Evolutionary conservation across 2,888 invertebrate genomes (phyloP), one percentile per base, ranked within the genome.

Genomic region (Trissolcus japonicus): DNA sequence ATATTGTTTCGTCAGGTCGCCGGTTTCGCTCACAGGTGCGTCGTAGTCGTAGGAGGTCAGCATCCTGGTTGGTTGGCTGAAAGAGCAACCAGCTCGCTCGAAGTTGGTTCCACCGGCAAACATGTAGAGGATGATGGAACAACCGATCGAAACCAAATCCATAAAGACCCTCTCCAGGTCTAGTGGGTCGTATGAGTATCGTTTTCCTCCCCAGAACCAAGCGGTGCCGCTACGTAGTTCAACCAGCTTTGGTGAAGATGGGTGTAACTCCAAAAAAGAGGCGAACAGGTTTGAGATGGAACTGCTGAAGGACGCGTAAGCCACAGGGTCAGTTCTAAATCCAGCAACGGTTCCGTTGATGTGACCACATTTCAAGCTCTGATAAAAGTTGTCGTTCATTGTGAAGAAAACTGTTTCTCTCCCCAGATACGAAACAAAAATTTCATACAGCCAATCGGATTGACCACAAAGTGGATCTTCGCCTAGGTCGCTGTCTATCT

Each of bases 401-500:
- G 92, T 92, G 83, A 92, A 93, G 0, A 93, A 86, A 2, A 92
- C 86, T 0, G 91, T 90, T 56, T 91, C 88, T 40, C 89, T 82
- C 1, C 91, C 92, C n/a, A 93, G 87, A 69, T 90, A 84, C 13
- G 83, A 80, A 9, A 83, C 81, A 40, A 90, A 87, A 17, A 90
- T 82, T 75, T 92, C 90, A 43, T 91, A 83, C 29, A 93, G 86
- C 85, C 90, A 90, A 0, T 93, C 92, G 29, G 88, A 85, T 51
- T 86, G 84, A 82, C 93, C 92, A 85, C 93, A 92, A 1, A 90
- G 89, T 41, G 84, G 87, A 82, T 90, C 92, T 79, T 91, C 91
- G 41, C 92, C 92, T 82, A 92, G 91, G 82, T 92, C 92, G 86
- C 93, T 93, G 85, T 93, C 93, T 41, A 92, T 90, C 88, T 91